Conservation (phyloP, 2,888 invertebrate genomes). For the Operophtera brumata region DNA sequence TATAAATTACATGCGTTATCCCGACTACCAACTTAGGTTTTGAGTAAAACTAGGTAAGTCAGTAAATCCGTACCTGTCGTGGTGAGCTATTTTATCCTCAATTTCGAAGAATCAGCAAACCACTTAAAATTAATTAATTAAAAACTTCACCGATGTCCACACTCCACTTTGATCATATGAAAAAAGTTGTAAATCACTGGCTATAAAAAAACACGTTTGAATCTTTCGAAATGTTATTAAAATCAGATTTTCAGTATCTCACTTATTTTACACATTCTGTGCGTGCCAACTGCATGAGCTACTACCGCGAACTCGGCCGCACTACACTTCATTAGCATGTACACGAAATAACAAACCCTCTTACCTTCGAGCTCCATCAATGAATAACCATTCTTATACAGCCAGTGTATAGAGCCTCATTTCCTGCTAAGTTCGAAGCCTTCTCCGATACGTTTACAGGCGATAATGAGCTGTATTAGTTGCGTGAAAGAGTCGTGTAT, state of each 20-base stretch:
- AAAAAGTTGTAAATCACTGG: constrained; percentile 15
- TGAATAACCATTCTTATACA: constrained; percentile 47
- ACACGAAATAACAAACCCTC: constrained; percentile 69
- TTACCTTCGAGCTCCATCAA: constrained; percentile 35
- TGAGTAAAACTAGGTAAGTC: too few species aligned
- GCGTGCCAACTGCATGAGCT: constrained; percentile 76
- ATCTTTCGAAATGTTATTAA: constrained; percentile 7
- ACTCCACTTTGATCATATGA: constrained; percentile 22
- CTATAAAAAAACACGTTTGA: background rate
- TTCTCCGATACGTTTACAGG: constrained; percentile 23
- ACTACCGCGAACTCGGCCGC: constrained; percentile 74
- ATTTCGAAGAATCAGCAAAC: constrained; percentile 47
- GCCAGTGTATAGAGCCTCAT: constrained; percentile 39
- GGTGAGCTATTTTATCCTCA: constrained; percentile 52
- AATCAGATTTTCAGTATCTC: constrained; percentile 45
- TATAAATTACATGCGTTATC: background rate
- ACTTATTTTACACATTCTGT: constrained; percentile 61
- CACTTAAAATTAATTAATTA: constrained; percentile 19
- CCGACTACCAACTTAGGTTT: background rate
- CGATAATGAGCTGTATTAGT: constrained; percentile 37
- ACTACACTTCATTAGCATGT: constrained; percentile 74
- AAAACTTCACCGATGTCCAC: constrained; percentile 22
- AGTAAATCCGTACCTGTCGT: constrained; percentile 49
- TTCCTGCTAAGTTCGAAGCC: constrained; percentile 36
- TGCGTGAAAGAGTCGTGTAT: constrained; percentile 35